Conservation (phyloP, 92 coral and sea anemone species). For the Palythoa caribaeorum region DNA sequence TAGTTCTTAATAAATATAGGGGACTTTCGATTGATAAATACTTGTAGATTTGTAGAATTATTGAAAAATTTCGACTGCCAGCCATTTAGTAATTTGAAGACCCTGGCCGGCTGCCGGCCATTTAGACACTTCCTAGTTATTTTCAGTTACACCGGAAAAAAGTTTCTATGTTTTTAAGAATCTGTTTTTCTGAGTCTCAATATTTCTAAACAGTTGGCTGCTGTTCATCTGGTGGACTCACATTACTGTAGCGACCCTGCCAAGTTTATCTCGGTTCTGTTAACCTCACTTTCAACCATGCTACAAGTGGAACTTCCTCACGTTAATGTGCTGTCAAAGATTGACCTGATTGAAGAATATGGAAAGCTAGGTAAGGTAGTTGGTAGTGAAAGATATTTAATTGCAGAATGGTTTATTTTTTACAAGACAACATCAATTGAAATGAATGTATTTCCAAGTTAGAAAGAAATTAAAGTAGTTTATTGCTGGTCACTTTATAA, state of each 20-base stretch:
- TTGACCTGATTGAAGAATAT: constrained; percentile 94
- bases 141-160: too few species aligned
- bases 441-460: background rate
- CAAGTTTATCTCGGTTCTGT: constrained; percentile 93
- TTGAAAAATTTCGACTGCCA: too few species aligned
- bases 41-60: too few species aligned
- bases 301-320: constrained; percentile 96
- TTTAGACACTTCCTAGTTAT: too few species aligned
- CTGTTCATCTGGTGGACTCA: constrained; percentile 98
- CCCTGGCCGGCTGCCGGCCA: too few species aligned
- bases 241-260: constrained; percentile 98
- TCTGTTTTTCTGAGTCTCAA: background rate
- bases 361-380: constrained; percentile 86
- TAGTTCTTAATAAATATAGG: too few species aligned
- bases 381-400: background rate
- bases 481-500: background rate
- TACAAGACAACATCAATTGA: too few species aligned
- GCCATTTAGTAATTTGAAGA: too few species aligned
- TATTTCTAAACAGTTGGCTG: constrained; percentile 73
- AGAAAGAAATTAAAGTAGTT: background rate
- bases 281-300: constrained; percentile 97
- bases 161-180: too few species aligned
- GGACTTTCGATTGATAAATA: too few species aligned
- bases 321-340: constrained; percentile 92
- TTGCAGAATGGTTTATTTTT: too few species aligned